Base-by-base conservation (phyloP, 64 coral and sea anemone genomes). In the Catalaphyllia jardinei region DNA sequence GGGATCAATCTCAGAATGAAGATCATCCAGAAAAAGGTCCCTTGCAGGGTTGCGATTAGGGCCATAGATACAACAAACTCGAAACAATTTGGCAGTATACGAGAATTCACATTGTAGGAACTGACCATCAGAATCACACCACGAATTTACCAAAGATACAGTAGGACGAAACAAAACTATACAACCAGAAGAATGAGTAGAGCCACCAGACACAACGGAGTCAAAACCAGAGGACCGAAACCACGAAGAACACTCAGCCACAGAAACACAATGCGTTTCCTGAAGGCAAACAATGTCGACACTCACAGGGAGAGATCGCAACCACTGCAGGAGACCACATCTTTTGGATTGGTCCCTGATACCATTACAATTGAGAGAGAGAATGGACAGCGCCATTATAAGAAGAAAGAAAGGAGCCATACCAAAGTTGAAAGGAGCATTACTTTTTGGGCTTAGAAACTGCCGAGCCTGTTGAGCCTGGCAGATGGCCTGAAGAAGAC, bases 271-370 rank as follows among this genome's bases (percentile, higher is more conserved):
- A 14, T 90, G 93, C 1, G 82, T 72, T 50, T 94, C 87, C 31
- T 90, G 88, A 6, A 91, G 62, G 31, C 93, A 91, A 18, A 91
- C 27, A 19, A 89, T 4, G 57, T 89, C 78, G 1, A 29, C 8
- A 29, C 49, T 9, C 30, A 24, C 10, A 15, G 86, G 39, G 0
- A 62, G 38, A 49, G 86, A 62, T 4, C 57, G 52, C 16, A 74
- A 60, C 52, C 75, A 77, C 75, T 50, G 72, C 7, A 75, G 6
- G 86, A 64, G 29, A 38, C 61, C 86, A 10, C 0, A 24, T 1
- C 24, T 38, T 5, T 49, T 27, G 1, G 9, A 11, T 0, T 50
- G 20, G 24, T 86, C 24, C 0, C 50, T 2, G 15, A 72, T 16
- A 9, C 62, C 64, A 73, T 71, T 72, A 10, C 14, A 10, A 1